phyloP scores from a whole-genome alignment of 2,888 invertebrate genomes.

The Andrena hattorfiana region DNA sequence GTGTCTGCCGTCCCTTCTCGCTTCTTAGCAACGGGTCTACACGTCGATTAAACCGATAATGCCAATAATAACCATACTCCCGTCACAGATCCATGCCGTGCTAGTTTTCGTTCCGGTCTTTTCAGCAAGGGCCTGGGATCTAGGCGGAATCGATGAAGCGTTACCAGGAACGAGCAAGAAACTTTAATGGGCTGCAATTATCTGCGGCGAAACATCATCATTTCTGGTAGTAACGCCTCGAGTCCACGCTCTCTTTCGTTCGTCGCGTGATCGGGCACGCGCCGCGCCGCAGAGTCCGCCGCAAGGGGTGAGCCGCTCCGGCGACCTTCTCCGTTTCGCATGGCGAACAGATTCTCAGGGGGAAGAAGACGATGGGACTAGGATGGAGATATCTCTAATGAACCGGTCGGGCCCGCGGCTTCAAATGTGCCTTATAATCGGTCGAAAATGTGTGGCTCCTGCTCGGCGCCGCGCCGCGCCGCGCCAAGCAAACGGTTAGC shows the following conservation, averaged over 20 bases:
- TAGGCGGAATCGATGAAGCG: constrained; percentile 45
- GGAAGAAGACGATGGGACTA: background rate
- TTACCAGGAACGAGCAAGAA: constrained; percentile 48
- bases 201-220: constrained; percentile 58
- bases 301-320: background rate
- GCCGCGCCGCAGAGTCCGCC: constrained; percentile 19
- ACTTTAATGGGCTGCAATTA: constrained; percentile 62
- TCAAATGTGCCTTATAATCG: constrained; percentile 60
- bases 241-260: constrained; percentile 34
- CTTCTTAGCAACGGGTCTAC: no score
- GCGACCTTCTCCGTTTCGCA: background rate
- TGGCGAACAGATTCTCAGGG: background rate
- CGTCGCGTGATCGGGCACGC: constrained; percentile 62
- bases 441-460: constrained; percentile 50
- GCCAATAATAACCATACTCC: constrained; percentile 44
- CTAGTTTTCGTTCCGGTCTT: constrained; percentile 44
- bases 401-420: constrained; percentile 60
- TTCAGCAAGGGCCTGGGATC: background rate
- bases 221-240: constrained; percentile 58
- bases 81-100: constrained; percentile 13
- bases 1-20: background rate
- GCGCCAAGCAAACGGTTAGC: constrained; percentile 52
- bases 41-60: constrained; percentile 22
- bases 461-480: constrained; percentile 55
- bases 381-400: constrained; percentile 48